Percentiles rank a stretch among this genome's conserved stretches.
Evolutionary conservation across 2,888 invertebrate species (phyloP).

Genomic region (Autographa pulchrina): DNA sequence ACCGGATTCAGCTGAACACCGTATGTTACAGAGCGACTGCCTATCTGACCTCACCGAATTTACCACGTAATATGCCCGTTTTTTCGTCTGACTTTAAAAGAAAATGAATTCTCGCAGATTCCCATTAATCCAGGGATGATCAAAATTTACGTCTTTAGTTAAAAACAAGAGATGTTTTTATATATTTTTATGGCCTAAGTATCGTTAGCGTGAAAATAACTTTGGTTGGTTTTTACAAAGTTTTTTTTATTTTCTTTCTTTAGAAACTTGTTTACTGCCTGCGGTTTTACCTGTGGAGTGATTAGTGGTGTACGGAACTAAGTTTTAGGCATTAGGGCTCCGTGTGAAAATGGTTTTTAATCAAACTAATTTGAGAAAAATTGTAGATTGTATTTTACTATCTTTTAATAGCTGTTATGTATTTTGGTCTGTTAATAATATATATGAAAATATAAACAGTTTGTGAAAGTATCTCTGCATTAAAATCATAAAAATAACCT

Average conservation of each 20-base stretch:
- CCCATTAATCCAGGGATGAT: background rate
- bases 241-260: slow-evolving; percentile 10
- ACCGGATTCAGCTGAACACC: too few species aligned
- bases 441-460: too few species aligned
- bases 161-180: slow-evolving; percentile 10
- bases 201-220: background rate
- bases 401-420: too few species aligned
- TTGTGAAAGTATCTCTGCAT: too few species aligned
- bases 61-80: background rate
- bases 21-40: too few species aligned
- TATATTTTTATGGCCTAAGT: slow-evolving; percentile 11
- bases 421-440: too few species aligned
- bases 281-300: background rate
- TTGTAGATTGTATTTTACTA: too few species aligned
- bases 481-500: too few species aligned
- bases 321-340: background rate
- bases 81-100: background rate
- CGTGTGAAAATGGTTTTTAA: background rate
- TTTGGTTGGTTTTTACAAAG: slow-evolving; percentile 19
- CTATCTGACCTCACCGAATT: too few species aligned
- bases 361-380: too few species aligned
- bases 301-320: background rate
- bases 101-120: background rate
- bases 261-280: slow-evolving; percentile 3
- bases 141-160: slow-evolving; percentile 3